Evolutionary conservation across 2,888 invertebrate genomes (phyloP).

Genomic region (Pollenia labialis): DNA sequence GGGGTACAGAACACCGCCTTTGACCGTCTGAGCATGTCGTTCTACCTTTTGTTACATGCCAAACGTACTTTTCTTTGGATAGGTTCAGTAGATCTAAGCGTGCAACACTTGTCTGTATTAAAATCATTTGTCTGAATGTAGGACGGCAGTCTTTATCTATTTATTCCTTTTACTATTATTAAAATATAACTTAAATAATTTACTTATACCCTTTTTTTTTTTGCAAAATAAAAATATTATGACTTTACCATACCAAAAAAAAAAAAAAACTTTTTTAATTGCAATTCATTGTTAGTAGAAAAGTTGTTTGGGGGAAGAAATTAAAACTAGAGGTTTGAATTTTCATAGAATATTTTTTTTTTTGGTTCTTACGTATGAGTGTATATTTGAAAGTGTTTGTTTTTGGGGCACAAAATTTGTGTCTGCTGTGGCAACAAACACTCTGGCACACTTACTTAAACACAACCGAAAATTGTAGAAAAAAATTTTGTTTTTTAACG

Average conservation of each 20-base stretch:
- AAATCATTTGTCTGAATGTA: too few species aligned
- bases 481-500: not conserved
- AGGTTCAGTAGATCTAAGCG: too few species aligned
- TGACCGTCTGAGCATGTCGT: too few species aligned
- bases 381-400: slow-evolving; percentile 11
- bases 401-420: slow-evolving; percentile 46
- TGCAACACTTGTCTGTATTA: too few species aligned
- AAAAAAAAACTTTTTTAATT: slow-evolving; percentile 66
- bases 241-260: slow-evolving; percentile 38
- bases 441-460: not conserved
- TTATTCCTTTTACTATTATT: not conserved
- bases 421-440: slow-evolving; percentile 57
- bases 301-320: slow-evolving; percentile 25
- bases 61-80: too few species aligned
- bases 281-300: slow-evolving; percentile 68
- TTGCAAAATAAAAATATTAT: slow-evolving; percentile 44
- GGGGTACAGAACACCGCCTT: too few species aligned
- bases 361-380: slow-evolving; percentile 4
- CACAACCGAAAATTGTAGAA: not conserved
- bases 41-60: too few species aligned
- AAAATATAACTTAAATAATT: slow-evolving; percentile 42
- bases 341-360: slow-evolving; percentile 32
- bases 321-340: slow-evolving; percentile 43
- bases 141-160: too few species aligned
- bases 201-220: slow-evolving; percentile 12